Conservation (phyloP, 2,888 invertebrate genomes). For the Chymomyza amoena region DNA sequence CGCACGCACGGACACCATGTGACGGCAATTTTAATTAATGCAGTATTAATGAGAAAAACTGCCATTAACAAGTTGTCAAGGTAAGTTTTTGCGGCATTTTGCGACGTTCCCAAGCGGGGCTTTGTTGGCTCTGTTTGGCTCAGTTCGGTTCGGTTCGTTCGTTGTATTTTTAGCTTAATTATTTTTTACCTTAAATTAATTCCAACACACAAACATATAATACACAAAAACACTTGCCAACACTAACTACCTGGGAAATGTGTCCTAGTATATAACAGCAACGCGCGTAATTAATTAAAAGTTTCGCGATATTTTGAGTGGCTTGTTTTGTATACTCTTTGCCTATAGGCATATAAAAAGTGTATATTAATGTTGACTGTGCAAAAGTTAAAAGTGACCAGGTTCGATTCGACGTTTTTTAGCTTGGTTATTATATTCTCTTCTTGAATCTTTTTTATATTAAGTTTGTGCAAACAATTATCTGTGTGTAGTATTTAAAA, state of each 20-base stretch:
- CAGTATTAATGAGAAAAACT: slow-evolving; percentile 79
- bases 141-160: background rate
- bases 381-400: no score
- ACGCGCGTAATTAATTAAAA: slow-evolving; percentile 62
- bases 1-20: slow-evolving; percentile 23
- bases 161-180: slow-evolving; percentile 48
- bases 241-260: slow-evolving; percentile 5
- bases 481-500: no score
- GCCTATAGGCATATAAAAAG: slow-evolving; percentile 2
- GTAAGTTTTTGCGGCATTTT: slow-evolving; percentile 65
- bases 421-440: no score
- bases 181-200: slow-evolving; percentile 42
- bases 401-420: no score
- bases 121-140: background rate
- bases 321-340: slow-evolving; percentile 24
- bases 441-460: no score
- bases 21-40: slow-evolving; percentile 69
- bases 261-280: background rate
- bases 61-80: slow-evolving; percentile 79
- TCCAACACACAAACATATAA: slow-evolving; percentile 16
- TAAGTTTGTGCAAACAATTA: no score
- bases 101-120: background rate
- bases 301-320: slow-evolving; percentile 40
- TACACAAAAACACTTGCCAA: background rate
- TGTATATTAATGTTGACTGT: slow-evolving; percentile 34